Conservation (phyloP, 2,797 vertebrate species). For the Pipistrellus pygmaeus region DNA sequence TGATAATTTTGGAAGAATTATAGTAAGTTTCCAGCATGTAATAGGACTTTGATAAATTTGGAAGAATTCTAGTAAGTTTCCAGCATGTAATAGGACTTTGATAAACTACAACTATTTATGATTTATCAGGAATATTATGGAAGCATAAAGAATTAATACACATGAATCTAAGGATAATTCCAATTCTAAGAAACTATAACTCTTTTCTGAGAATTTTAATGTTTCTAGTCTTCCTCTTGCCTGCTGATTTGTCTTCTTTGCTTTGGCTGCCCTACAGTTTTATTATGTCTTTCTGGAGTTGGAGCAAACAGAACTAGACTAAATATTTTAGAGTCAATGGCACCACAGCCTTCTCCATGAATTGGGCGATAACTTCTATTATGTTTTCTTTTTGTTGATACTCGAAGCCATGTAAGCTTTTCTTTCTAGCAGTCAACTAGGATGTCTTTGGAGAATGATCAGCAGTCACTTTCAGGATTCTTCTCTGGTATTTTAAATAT, state of each 20-base stretch:
- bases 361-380: background rate
- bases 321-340: background rate
- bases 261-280: constrained; percentile 6
- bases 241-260: constrained; percentile 24
- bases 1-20: background rate
- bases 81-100: background rate
- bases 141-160: constrained; percentile 5
- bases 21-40: background rate
- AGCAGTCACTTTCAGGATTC: background rate
- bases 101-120: constrained; percentile 22
- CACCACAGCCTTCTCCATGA: background rate
- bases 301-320: background rate
- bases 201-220: constrained; percentile 60
- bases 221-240: background rate
- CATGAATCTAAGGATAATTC: constrained; percentile 17
- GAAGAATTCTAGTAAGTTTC: background rate
- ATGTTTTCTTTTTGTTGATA: constrained; percentile 39
- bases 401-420: background rate
- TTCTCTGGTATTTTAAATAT: constrained; percentile 40
- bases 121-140: constrained; percentile 24
- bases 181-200: background rate
- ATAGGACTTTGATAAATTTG: background rate
- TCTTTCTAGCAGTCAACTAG: background rate
- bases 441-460: background rate
- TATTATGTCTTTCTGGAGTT: constrained; percentile 14